Evolutionary conservation across 2,888 invertebrate genomes (phyloP).

Genomic region (Tipula lateralis): DNA sequence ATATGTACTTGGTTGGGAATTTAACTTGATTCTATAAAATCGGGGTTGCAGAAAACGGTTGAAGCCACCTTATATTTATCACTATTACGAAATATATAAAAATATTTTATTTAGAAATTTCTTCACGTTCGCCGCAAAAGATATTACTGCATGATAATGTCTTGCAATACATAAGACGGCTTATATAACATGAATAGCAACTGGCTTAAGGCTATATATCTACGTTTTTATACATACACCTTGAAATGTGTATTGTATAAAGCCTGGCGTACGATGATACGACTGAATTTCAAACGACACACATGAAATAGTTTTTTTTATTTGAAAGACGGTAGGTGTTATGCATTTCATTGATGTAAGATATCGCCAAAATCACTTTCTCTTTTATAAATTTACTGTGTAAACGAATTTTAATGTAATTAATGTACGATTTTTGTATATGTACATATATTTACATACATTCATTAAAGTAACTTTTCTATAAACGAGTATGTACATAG

Average conservation of each 20-base stretch:
- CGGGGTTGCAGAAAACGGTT: too few relatives aligned
- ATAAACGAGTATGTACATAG: too few relatives aligned
- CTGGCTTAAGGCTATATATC: too few relatives aligned
- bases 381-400: neutral
- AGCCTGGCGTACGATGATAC: too few relatives aligned
- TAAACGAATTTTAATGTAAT: neutral
- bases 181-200: neutral
- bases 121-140: neutral
- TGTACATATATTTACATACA: neutral
- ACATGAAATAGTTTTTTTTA: too few relatives aligned
- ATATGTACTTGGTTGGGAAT: too few relatives aligned
- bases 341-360: neutral
- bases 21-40: too few relatives aligned
- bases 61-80: too few relatives aligned
- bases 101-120: neutral
- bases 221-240: too few relatives aligned
- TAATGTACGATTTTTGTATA: neutral
- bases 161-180: neutral
- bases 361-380: neutral
- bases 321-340: neutral
- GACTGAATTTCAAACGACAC: too few relatives aligned
- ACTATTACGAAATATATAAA: too few relatives aligned
- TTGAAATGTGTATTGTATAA: too few relatives aligned
- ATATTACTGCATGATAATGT: neutral
- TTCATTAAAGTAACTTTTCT: neutral